Base-by-base conservation (phyloP, 2,888 invertebrate species). In the Autographa gamma region DNA sequence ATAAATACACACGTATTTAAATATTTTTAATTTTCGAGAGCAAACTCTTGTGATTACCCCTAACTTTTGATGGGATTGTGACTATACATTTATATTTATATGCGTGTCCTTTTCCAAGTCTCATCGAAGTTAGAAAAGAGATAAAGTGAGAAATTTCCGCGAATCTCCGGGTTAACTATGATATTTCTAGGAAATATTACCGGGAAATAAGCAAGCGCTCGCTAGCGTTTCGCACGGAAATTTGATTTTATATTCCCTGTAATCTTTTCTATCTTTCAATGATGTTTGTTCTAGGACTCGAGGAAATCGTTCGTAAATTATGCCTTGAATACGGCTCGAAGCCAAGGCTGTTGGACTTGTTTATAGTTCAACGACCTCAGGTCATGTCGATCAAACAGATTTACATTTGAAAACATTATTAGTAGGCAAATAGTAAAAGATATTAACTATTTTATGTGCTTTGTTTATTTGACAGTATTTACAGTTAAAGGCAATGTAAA, bases 51-150 rank as follows among this genome's bases (percentile, higher is more conserved):
- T 81, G 74, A 80, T 83, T 78, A 60, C 73, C 59, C 63, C 64
- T 43, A 84, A 86, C 79, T 87, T 85, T 81, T 82, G 80, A 85
- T 85, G 75, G 71, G 77, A 81, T 84, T 76, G 77, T 66, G 68
- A 74, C 65, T 68, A 62, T 66, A 79, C 71, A 73, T 79, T 82
- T 74, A 77, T 81, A 81, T 85, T 83, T 84, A 83, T 84, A 75
- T 74, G 73, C 68, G 75, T 72, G 66, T 71, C 71, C 73, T 72
- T 58, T 54, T 16, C 31, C 18, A 60, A 64, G 71, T n/a, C 61
- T 60, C 63, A 54, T 58, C 1, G 14, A 62, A 66, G 76, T 66
- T 16, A 66, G 69, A 69, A 62, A 63, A 68, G 63, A 48, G 32
- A 43, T 60, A 48, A 67, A 79, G 60, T 34, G 25, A 60, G 54